phyloP scores from a whole-genome alignment of 2,888 invertebrate species.

The Tetramorium bicarinatum region DNA sequence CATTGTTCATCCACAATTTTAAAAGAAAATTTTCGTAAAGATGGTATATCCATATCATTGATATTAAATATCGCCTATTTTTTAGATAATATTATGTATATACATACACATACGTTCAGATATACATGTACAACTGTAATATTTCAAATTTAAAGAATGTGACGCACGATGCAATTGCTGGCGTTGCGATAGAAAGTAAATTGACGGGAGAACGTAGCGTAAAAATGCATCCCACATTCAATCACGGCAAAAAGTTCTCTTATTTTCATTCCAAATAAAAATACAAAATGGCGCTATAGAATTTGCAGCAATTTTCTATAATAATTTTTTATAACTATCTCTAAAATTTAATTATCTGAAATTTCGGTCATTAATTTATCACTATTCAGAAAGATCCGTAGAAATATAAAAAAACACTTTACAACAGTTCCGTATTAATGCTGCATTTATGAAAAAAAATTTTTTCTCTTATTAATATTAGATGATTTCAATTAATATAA shows the following conservation, averaged over 20 bases:
- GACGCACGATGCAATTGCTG: conserved; percentile 5
- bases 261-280: conserved; percentile 10
- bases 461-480: not conserved
- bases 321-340: not conserved
- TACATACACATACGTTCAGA: not conserved
- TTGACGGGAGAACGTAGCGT: conserved; percentile 24
- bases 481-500: conserved; percentile 26
- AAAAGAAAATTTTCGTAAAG: not conserved
- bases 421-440: not conserved
- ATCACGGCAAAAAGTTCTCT: conserved; percentile 5
- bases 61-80: not conserved
- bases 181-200: not conserved
- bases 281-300: not conserved
- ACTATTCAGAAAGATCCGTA: not conserved
- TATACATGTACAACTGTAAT: not conserved
- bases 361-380: not conserved
- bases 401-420: not conserved
- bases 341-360: not conserved
- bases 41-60: not conserved
- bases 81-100: not conserved
- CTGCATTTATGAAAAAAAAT: not conserved
- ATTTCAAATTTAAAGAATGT: conserved; percentile 24
- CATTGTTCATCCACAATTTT: not conserved
- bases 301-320: conserved; percentile 28
- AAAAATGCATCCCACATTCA: conserved; percentile 10